These are phyloP conservation scores for Dolichallabes microphthalmus DNA, from an alignment of 2,113 vertebrate genomes.

Conservation along the genomic window DNA sequence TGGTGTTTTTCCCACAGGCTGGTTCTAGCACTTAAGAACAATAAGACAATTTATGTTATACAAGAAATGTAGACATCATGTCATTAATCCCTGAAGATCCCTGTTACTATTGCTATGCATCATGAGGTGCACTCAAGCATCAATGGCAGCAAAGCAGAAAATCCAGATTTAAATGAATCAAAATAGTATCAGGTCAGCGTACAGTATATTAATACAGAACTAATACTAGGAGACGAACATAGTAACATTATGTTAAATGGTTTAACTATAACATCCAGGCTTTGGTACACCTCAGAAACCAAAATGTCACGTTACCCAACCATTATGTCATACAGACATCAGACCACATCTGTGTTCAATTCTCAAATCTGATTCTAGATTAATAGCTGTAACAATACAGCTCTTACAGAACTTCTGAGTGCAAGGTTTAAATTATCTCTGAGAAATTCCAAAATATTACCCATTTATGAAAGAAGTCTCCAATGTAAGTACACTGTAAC, in stretches of 20 bases:
- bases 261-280: not conserved
- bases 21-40: not conserved
- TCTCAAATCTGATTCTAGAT: not conserved
- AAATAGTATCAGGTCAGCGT: not conserved
- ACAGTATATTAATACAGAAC: not conserved
- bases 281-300: not conserved
- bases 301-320: not conserved
- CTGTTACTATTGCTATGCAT: not conserved
- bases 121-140: not conserved
- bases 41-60: not conserved
- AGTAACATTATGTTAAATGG: not conserved
- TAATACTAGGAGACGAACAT: not conserved
- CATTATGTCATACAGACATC: not conserved
- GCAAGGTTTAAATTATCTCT: not conserved
- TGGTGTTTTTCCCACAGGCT: conserved; percentile 2
- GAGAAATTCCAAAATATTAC: not conserved
- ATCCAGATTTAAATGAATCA: too few relatives aligned
- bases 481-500: not conserved
- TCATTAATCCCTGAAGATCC: not conserved
- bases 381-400: not conserved
- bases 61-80: too few relatives aligned
- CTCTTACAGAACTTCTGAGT: not conserved
- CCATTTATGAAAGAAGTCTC: not conserved
- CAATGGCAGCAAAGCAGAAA: not conserved
- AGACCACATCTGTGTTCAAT: not conserved